These are phyloP conservation scores for Perithous albicinctus DNA, from an alignment of 2,888 invertebrate genomes.

Conservation along the genomic window DNA sequence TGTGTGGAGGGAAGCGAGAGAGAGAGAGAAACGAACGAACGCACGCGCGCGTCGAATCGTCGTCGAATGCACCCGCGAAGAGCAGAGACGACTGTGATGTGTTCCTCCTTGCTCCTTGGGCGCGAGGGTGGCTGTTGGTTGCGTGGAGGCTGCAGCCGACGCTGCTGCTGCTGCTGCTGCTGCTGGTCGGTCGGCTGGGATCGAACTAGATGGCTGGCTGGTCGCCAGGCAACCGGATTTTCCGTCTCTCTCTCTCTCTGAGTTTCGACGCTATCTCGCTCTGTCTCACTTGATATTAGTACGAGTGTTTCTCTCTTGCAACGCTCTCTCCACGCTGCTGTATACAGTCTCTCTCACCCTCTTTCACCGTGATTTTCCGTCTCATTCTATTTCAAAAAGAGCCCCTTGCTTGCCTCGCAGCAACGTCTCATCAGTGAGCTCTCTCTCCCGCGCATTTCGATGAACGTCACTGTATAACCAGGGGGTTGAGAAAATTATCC, in stretches of 20 bases:
- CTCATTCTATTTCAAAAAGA: constrained; percentile 23
- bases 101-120: constrained; percentile 52
- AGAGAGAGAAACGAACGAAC: neutral
- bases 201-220: constrained; percentile 84
- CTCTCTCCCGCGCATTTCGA: constrained; percentile 39
- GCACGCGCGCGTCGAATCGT: constrained; percentile 23
- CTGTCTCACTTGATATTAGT: constrained; percentile 29
- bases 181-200: constrained; percentile 81
- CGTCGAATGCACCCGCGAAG: constrained; percentile 55
- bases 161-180: constrained; percentile 72
- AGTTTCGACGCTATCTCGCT: constrained; percentile 56
- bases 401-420: neutral
- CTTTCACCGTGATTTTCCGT: constrained; percentile 36
- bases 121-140: constrained; percentile 62
- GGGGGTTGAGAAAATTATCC: constrained; percentile 12
- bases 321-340: no score
- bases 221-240: constrained; percentile 83
- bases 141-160: constrained; percentile 51
- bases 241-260: constrained; percentile 72
- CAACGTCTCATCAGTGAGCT: constrained; percentile 33
- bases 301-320: constrained; percentile 28
- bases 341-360: constrained; percentile 39
- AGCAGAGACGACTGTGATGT: constrained; percentile 35
- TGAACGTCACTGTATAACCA: constrained; percentile 10
- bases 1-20: neutral